These are phyloP conservation scores for Drosophila nannoptera DNA, from an alignment of 1,140 invertebrate genomes.

Conservation along the genomic window DNA sequence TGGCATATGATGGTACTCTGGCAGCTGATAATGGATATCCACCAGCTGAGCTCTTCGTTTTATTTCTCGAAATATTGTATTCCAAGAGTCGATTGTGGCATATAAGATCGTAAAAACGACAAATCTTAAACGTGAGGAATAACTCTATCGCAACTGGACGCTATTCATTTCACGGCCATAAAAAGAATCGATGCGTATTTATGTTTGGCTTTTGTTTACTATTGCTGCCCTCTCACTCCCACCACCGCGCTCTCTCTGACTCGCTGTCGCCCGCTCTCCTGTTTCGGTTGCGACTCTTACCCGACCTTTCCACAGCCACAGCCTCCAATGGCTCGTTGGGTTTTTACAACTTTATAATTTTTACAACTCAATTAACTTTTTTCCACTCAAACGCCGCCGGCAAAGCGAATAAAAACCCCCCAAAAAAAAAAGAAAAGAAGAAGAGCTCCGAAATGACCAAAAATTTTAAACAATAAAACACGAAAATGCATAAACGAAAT, in stretches of 20 bases:
- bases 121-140: conserved; percentile 48
- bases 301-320: conserved; percentile 28
- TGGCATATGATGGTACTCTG: too few species aligned
- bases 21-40: too few species aligned
- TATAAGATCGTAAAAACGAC: conserved; percentile 52
- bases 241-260: background rate
- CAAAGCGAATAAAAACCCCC: conserved; percentile 28
- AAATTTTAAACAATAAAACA: conserved; percentile 69
- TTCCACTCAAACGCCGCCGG: conserved; percentile 59
- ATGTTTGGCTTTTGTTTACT: conserved; percentile 60
- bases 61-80: background rate
- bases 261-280: conserved; percentile 6
- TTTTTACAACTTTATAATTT: conserved; percentile 76
- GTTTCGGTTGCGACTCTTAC: conserved; percentile 53
- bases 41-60: background rate
- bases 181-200: conserved; percentile 60
- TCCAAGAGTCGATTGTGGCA: conserved; percentile 1
- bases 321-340: conserved; percentile 22
- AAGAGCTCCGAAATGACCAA: conserved; percentile 46
- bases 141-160: conserved; percentile 43
- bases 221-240: background rate
- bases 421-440: conserved; percentile 8
- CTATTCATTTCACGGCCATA: conserved; percentile 72
- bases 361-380: conserved; percentile 77
- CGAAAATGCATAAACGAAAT: conserved; percentile 73